phyloP scores from a whole-genome alignment of 2,113 vertebrate species.

The Aviceda subcristata region DNA sequence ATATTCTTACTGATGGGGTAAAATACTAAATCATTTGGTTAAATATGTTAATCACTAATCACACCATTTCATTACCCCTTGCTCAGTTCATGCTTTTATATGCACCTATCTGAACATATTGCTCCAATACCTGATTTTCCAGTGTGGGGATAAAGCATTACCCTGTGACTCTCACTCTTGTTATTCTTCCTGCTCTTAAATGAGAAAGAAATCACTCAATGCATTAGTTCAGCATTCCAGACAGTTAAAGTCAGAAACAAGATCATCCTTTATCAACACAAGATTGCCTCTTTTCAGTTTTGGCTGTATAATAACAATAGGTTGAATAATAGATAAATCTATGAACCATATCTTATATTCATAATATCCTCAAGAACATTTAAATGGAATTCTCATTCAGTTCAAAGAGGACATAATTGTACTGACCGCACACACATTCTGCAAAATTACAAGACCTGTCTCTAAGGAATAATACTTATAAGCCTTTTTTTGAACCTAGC shows the following conservation, averaged over 20 bases:
- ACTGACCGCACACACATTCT: conserved; percentile 24
- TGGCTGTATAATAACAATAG: not conserved
- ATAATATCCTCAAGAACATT: conserved; percentile 31
- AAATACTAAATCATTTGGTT: not conserved
- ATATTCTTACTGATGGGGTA: not conserved
- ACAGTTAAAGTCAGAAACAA: not conserved
- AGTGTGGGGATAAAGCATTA: not conserved
- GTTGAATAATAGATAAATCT: not conserved
- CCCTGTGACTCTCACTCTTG: not conserved
- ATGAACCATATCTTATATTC: conserved; percentile 13
- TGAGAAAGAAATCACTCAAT: not conserved
- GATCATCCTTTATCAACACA: not conserved
- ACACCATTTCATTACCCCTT: not conserved
- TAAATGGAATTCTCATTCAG: conserved; percentile 29
- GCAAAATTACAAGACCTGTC: not conserved
- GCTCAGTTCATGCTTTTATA: not conserved
- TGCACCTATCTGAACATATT: not conserved
- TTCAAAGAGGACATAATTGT: not conserved
- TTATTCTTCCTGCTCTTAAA: not conserved
- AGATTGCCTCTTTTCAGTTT: not conserved
- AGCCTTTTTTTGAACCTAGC: not conserved
- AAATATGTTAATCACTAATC: not conserved
- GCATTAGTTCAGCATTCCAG: not conserved
- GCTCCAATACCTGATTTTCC: not conserved
- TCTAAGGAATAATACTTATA: conserved; percentile 17